Base-by-base conservation (phyloP, 2,888 invertebrate species). In the Deroplatys truncata region DNA sequence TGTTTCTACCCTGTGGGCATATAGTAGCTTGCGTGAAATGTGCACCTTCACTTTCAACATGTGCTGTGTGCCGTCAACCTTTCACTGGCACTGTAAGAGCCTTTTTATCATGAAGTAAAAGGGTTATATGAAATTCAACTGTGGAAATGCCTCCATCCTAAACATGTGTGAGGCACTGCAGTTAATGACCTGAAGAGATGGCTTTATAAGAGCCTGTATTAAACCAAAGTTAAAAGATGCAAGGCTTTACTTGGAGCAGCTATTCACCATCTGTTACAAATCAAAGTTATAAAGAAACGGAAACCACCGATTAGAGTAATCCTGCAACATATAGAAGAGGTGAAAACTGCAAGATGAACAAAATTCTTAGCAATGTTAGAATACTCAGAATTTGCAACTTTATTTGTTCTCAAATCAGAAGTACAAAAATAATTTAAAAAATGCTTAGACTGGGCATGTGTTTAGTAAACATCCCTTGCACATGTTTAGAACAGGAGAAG, bases 1-100 rank as follows among this genome's bases (percentile, higher is more conserved):
- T 98, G 92, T 98, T 99, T 94, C 95, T 99, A 92, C 99, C 99
- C 88, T 99, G 99, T 94, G 98, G 98, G 91, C 99, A 99, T 94
- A 96, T 98, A 92, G 97, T 98, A 89, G 97, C 98, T 88, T 99
- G 99, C 94, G 96, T 97, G 89, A 97, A 97, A 92, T 99, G 99
- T 95, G 98, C 98, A 84, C 96, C 98, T 35, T 96, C 97, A 89
- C 96, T 98, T 90, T 96, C 96, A 92, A 96, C 95, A 92, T 99
- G 99, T 94, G 98, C 98, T 84, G 96, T 98, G 92, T 99, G 99
- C 94, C 96, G 99, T 90, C 94, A 96, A 92, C 95, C 95, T 89
- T 96, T 98, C 92, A 95, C 95, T 91, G 96, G 95, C 91, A 95
- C 95, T 84, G 95, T 96, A 86, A 94, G 96, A 92, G 96, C 95